Percentiles rank a stretch among this genome's conserved stretches.
Evolutionary conservation across 2,797 vertebrate genomes (phyloP).

Genomic region (Anomalospiza imberbis): DNA sequence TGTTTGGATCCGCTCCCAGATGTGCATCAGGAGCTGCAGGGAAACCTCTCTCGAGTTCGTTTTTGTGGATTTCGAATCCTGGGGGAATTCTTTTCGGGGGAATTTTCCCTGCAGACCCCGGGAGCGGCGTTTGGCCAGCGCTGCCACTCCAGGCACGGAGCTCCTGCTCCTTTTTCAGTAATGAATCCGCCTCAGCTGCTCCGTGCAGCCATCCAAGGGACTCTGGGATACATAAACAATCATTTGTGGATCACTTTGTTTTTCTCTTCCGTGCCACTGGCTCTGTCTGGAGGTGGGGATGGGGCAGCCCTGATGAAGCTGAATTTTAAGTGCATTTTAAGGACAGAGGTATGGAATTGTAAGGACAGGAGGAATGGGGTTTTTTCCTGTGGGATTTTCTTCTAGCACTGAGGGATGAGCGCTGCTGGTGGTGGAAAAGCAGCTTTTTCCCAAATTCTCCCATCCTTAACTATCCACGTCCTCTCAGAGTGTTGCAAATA

Average conservation of each 20-base stretch:
- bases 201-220: neutral
- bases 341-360: fast-evolving
- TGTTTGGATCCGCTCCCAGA: neutral
- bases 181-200: neutral
- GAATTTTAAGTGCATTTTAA: neutral
- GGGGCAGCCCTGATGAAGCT: neutral
- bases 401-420: neutral
- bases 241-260: neutral
- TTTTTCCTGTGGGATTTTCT: neutral
- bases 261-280: neutral
- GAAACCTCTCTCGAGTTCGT: fast-evolving
- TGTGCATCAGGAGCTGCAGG: neutral
- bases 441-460: neutral
- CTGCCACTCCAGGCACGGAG: neutral
- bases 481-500: neutral
- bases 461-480: fast-evolving
- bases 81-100: neutral
- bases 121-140: neutral
- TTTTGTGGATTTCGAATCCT: fast-evolving
- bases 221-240: neutral
- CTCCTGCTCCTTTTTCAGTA: slow-evolving; percentile 27
- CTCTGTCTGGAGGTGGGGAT: neutral
- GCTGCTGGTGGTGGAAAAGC: neutral
- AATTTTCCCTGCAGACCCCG: neutral
- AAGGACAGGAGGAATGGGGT: neutral